Conservation (phyloP, 1,140 invertebrate species). For the Pomacea maculata region DNA sequence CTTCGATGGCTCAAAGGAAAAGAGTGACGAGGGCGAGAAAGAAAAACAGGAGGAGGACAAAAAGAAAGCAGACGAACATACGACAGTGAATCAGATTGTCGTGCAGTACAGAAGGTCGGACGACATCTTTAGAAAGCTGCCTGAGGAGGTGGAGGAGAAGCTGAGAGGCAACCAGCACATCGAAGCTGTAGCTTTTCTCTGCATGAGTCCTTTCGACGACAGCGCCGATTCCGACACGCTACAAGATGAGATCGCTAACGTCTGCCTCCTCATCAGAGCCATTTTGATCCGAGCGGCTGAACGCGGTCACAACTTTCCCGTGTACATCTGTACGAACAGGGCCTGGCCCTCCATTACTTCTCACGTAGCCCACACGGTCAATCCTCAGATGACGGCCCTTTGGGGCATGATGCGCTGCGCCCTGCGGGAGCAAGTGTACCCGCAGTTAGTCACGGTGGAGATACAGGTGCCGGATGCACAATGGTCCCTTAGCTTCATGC, state of each 20-base stretch:
- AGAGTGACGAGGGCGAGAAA: neutral
- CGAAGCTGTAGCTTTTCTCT: constrained; percentile 15
- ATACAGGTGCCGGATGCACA: constrained; percentile 22
- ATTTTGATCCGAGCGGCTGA: constrained; percentile 18
- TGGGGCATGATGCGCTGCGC: constrained; percentile 32
- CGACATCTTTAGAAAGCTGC: neutral
- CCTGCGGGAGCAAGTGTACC: constrained; percentile 27
- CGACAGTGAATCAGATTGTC: constrained; percentile 6
- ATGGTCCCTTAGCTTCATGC: constrained; percentile 7
- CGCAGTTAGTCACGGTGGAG: constrained; percentile 21
- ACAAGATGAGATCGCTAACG: constrained; percentile 15
- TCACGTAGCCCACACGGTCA: constrained; percentile 9
- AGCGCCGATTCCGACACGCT: constrained; percentile 14
- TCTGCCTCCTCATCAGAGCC: constrained; percentile 20
- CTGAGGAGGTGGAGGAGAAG: constrained; percentile 1
- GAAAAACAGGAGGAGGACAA: neutral
- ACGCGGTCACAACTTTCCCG: constrained; percentile 12
- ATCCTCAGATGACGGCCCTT: constrained; percentile 29
- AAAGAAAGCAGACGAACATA: too few species aligned
- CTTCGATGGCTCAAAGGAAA: neutral
- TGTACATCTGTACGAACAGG: constrained; percentile 27
- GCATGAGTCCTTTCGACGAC: constrained; percentile 6
- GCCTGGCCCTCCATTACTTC: constrained; percentile 16
- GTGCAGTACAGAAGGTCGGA: constrained; percentile 14
- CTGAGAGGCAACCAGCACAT: constrained; percentile 12